Base-by-base conservation (phyloP, 2,888 invertebrate species). In the Leptopilina syphax region DNA sequence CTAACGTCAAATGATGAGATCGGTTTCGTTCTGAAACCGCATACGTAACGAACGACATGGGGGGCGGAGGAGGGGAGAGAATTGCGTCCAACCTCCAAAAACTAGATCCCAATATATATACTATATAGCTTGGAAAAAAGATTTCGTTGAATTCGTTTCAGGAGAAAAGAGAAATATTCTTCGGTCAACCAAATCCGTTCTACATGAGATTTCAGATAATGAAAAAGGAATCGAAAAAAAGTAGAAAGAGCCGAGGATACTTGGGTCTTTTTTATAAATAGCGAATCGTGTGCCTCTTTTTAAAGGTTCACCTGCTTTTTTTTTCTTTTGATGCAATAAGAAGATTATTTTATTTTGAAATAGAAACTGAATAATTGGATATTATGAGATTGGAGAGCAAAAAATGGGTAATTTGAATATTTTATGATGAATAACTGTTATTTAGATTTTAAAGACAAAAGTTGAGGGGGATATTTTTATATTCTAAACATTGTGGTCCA, bases 21-120 rank as follows among this genome's bases (percentile, higher is more conserved):
- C 73, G 73, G 73, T 73, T 57, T 27, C 34, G 57, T 18, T 83
- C 34, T 77, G 85, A 84, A 34, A 57, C 57, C 87, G 84, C 86
- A 87, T 86, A 50, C 10, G 8, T 44, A 87, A 85, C 9, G 87
- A 34, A 83, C 84, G 79, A 83, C 85, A 83, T 83, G 86, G 81
- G 83, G 44, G 50, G 10, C 12, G 10, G 82, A 82, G 85, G 81
- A 82, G 85, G 44, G 50, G 10, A 3, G 10, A n/a, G 83, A 77
- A 18, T 9, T 73, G 34, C 27, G 57, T n/a, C 10, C 73, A 73
- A 27, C 57, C 34, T 73, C 50, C 54, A 70, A 50, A 50, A 50
- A 70, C 50, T 70, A 34, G 57, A 73, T 73, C 73, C 73, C 34
- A 34, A 34, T 34, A 34, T 34, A 34, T 34, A 34, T 4, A 3